phyloP scores from a whole-genome alignment of 2,888 invertebrate genomes.

The Dorcus parallelipipedus region DNA sequence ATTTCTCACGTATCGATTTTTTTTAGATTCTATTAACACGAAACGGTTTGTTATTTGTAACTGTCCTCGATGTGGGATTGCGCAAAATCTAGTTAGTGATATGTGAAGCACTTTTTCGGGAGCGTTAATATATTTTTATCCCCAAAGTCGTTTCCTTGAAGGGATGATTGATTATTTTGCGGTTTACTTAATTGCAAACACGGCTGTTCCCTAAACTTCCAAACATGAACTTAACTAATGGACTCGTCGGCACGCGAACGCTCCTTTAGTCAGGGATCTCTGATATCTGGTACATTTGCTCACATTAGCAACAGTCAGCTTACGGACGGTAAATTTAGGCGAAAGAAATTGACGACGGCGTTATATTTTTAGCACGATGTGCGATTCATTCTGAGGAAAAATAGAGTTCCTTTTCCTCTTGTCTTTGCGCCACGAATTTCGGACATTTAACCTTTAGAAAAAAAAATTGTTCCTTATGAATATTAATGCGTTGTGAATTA shows the following conservation, averaged over 20 bases:
- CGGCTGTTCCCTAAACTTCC: slow-evolving; percentile 36
- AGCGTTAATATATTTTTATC: slow-evolving; percentile 34
- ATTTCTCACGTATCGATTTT: no score
- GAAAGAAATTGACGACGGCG: no score
- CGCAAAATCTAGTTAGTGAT: neutral
- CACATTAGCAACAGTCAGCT: neutral
- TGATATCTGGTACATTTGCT: slow-evolving; percentile 1
- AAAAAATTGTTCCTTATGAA: no score
- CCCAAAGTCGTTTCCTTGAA: slow-evolving; percentile 30
- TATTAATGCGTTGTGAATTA: no score
- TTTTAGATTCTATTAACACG: no score
- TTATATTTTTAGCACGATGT: no score
- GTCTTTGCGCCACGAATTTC: no score
- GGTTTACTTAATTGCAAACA: slow-evolving; percentile 41
- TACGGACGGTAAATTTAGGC: no score
- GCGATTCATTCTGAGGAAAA: no score
- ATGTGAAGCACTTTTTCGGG: neutral
- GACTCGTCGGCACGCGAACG: slow-evolving; percentile 37
- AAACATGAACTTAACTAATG: slow-evolving; percentile 43
- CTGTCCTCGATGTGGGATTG: neutral
- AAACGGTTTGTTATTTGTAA: no score
- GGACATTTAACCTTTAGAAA: no score
- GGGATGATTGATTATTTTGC: slow-evolving; percentile 41
- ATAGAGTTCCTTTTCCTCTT: no score
- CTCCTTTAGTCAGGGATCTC: slow-evolving; percentile 12